Evolutionary conservation across 2,888 invertebrate species (phyloP), one percentile per base, ranked within the genome.

Genomic region (Nomada goodeniana): DNA sequence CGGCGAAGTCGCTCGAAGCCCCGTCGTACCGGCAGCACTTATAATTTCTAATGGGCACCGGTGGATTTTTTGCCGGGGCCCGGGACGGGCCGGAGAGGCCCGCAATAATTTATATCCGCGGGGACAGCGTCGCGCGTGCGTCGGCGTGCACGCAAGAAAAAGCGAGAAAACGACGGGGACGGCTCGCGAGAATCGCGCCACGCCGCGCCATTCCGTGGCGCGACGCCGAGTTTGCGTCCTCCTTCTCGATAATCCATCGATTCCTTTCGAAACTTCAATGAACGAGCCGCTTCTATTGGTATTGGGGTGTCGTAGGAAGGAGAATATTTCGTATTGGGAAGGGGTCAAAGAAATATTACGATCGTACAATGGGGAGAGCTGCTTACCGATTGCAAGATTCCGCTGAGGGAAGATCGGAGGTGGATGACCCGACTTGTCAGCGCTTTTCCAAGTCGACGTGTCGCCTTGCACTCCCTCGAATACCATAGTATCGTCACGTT

Each of bases 391-490:
- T 74, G 67, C 44, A 60, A 82, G 76, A 74, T 63, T 68, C 52
- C 26, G 71, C 73, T 50, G 75, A 71, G 68, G 61, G 47, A 74
- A 61, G 80, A 86, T 76, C 42, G 55, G 42, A 87, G 89, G 88
- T 87, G 80, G 85, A 83, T 81, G 91, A 90, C 88, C 88, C 69
- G 85, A 68, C 74, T 63, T 60, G 81, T 89, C 90, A 88, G 86
- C 89, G 83, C 50, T 89, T 87, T 82, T 84, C 79, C 87, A 84
- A 87, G 86, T 87, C 85, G 64, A 88, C 80, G 77, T 36, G 36
- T 74, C 57, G 80, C 71, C 73, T 53, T 74, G 76, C 71, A 78
- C 76, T 71, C 85, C 82, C 82, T 79, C 85, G 85, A 78, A 87
- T 87, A 89, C 85, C 85, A 83, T 81, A 79, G 80, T 80, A 85